Evolutionary conservation across 2,113 vertebrate species (phyloP), one percentile per base, ranked within the genome.

Genomic region (Halcyon senegalensis): DNA sequence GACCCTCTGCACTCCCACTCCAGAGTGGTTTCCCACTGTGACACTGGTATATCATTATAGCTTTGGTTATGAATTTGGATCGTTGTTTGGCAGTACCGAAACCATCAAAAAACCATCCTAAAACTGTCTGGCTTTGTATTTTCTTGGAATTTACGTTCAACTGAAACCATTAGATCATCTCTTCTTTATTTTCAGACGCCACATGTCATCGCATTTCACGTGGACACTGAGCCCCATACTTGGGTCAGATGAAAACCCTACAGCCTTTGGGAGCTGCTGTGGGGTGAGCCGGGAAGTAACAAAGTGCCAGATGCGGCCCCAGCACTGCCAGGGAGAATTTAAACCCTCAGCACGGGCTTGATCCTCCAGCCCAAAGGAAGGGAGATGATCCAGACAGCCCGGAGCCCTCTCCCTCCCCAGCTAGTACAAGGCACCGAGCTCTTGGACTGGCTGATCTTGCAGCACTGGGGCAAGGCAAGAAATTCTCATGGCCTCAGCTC

Each of bases 21-120:
- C 44, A 37, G 50, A 1, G 0, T 0, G 2, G 55, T 19, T 37
- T 91, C 64, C 51, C 72, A 67, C n/a, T 33, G 15, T 11, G 2
- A 13, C 73, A 13, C 30, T 18, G 28, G 10, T 9, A 20, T 46
- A 66, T 41, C 55, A 16, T 51, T 31, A 17, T 7, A 31, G 4
- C 60, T 82, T 74, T 63, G 51, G 25, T 81, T 70, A 51, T 11
- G 35, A 48, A 11, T 44, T 81, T 33, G 31, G 41, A 63, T 37
- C n/a, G 23, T 23, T 9, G 6, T 16, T 46, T 70, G 8, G 2
- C 13, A 63, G 15, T 39, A 50, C 60, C 43, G 46, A 63, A 63
- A 31, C n/a, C 18, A 66, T 19, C 21, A 24, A 33, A 62, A 72
- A 35, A 23, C 21, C 21, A 78, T 12, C 20, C 13, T 48, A 1